Conservation (phyloP, 2,888 invertebrate genomes). For the Protodeltote pygarga region DNA sequence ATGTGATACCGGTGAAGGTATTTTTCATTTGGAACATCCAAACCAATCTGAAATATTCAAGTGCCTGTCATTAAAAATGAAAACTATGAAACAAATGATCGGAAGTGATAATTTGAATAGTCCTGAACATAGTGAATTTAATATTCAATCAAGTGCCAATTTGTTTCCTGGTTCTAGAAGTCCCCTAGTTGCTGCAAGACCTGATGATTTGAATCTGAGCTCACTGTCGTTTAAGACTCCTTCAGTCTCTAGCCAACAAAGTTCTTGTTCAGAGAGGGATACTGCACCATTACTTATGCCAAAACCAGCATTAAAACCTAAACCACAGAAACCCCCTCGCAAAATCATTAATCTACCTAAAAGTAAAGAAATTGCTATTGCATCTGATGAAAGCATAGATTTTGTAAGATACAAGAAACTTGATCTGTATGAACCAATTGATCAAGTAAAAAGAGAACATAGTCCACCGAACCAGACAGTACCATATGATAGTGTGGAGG, state of each 20-base stretch:
- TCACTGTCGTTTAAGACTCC: conserved; percentile 80
- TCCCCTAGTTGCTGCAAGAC: conserved; percentile 89
- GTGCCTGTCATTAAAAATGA: conserved; percentile 94
- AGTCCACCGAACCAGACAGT: conserved; percentile 67
- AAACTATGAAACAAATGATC: conserved; percentile 94
- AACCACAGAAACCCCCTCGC: conserved; percentile 88
- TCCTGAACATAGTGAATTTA: conserved; percentile 90
- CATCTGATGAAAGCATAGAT: conserved; percentile 78
- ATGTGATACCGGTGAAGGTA: conserved; percentile 94
- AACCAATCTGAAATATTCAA: conserved; percentile 94
- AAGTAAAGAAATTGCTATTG: conserved; percentile 72
- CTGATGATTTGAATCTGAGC: conserved; percentile 81
- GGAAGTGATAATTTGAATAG: conserved; percentile 89
- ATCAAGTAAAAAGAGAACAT: conserved; percentile 80
- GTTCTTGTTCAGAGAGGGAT: conserved; percentile 73
- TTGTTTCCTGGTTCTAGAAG: conserved; percentile 94
- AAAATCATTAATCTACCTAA: conserved; percentile 84
- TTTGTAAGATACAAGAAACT: conserved; percentile 85
- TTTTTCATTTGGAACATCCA: conserved; percentile 92
- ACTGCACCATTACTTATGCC: conserved; percentile 80
- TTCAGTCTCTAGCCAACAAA: conserved; percentile 77
- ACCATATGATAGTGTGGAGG: conserved; percentile 92
- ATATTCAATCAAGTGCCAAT: conserved; percentile 91
- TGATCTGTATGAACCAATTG: conserved; percentile 83
- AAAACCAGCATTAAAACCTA: conserved; percentile 87